Base-by-base conservation (phyloP, 1,140 invertebrate genomes). In the Calosoma granatense region DNA sequence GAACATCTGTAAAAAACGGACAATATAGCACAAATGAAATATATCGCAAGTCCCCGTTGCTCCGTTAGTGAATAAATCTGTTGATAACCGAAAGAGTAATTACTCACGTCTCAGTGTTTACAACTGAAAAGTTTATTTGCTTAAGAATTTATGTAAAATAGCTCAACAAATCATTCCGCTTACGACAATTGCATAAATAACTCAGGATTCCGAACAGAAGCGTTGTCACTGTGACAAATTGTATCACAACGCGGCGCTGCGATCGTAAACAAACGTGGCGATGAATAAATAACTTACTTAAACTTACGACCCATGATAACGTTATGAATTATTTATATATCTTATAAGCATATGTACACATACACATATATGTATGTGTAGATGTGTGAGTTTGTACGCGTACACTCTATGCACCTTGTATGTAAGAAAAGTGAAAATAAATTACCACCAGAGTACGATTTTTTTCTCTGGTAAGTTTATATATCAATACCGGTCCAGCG, bases 141-240 rank as follows among this genome's bases (percentile, higher is more conserved):
- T 47, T 47, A 47, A 47, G 41, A 47, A 47, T 47, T 47, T 47
- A 47, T 47, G 41, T 47, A 47, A 47, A 47, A 47, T 17, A 47
- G 41, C 6, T 17, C 41, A 47, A 47, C 41, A 47, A 47, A 47
- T 47, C 41, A 47, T 47, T 12, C 17, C 9, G 6, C 3, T 47
- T 47, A 47, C 41, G 41, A 47, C 41, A 47, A 47, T 47, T 47
- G 41, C 15, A 47, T 47, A 47, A 47, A 47, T 47, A 47, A 47
- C 9, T 47, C 3, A 47, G 9, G 6, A 3, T 17, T 12, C 9
- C 41, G 20, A 53, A 53, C 51, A 53, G 51, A 53, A 53, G 51
- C 51, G 51, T 53, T 53, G 51, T 53, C 51, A 53, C 23, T 20
- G 51, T 53, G 51, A 53, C 51, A 53, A 53, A 53, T 53, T 20